Evolutionary conservation across 2,113 vertebrate species (phyloP).

Genomic region (Oryzias celebensis): DNA sequence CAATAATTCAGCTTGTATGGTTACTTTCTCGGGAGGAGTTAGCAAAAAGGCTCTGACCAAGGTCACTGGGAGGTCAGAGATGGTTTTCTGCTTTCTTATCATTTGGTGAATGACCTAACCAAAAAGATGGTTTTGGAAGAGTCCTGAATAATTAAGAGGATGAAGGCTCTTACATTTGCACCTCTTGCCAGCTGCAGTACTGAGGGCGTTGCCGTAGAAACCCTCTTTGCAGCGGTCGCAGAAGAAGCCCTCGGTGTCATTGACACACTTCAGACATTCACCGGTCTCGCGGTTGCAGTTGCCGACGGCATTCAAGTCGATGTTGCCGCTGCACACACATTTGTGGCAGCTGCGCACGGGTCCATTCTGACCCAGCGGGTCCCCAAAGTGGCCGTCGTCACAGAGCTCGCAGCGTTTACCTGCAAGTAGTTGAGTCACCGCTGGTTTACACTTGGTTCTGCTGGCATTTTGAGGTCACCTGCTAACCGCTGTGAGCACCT

Average conservation of each 20-base stretch:
- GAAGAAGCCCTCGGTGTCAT: conserved; percentile 86
- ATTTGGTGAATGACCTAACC: no score
- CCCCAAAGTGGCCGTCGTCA: conserved; percentile 93
- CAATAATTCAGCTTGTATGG: no score
- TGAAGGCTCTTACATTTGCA: conserved; percentile 80
- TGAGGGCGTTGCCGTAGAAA: conserved; percentile 86
- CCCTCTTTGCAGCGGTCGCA: conserved; percentile 89
- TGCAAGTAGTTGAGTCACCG: conserved; percentile 41
- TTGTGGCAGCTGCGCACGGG: conserved; percentile 80
- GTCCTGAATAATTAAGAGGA: not conserved
- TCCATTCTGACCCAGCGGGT: conserved; percentile 82
- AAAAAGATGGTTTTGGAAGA: no score
- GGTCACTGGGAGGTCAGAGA: no score
- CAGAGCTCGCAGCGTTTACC: conserved; percentile 95
- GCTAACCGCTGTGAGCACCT: conserved; percentile 68
- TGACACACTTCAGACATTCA: conserved; percentile 88
- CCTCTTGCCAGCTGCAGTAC: conserved; percentile 79
- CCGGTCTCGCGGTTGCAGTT: conserved; percentile 86
- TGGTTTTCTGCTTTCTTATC: no score
- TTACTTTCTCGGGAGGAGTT: no score
- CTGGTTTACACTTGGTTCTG: not conserved
- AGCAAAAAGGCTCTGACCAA: no score
- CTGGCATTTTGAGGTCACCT: not conserved
- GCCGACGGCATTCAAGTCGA: conserved; percentile 86
- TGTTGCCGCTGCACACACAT: conserved; percentile 93